A percentile compares a stretch with the other conserved stretches of the same genome.
Conservation (phyloP, 1,140 invertebrate species). For the Brachionus sp. region DNA sequence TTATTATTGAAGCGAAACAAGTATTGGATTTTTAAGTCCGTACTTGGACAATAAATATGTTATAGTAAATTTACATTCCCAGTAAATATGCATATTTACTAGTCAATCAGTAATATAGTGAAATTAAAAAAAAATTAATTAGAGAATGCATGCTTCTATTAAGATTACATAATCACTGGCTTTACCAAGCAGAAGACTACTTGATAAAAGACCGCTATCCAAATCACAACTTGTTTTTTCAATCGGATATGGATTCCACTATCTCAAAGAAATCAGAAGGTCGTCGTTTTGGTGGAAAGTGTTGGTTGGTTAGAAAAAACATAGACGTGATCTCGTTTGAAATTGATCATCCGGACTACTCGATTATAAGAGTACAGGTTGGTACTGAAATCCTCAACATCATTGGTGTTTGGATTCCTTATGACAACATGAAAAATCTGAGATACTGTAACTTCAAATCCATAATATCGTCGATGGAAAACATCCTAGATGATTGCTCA, state of each 20-base stretch:
- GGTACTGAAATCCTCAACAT: neutral
- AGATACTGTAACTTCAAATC: neutral
- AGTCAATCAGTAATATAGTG: too few species aligned
- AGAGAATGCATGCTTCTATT: too few species aligned
- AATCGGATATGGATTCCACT: neutral
- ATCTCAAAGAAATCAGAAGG: neutral
- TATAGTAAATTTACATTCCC: too few species aligned
- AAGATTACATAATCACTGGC: neutral
- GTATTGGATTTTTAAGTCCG: too few species aligned
- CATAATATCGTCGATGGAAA: neutral
- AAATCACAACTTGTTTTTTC: conserved; percentile 1
- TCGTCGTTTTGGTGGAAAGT: neutral
- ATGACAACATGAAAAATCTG: neutral
- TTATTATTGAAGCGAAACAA: too few species aligned
- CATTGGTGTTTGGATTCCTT: conserved; percentile 3
- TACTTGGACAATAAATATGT: too few species aligned
- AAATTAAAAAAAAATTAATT: too few species aligned
- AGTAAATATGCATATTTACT: too few species aligned
- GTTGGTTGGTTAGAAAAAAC: neutral
- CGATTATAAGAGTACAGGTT: neutral
- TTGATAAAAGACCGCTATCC: neutral
- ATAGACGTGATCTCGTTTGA: neutral
- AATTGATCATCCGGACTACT: neutral
- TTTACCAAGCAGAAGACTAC: neutral
- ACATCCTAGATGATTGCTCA: neutral